Evolutionary conservation across 2,113 vertebrate species (phyloP), one percentile per base, ranked within the genome.

Genomic region (Jacana jacana): DNA sequence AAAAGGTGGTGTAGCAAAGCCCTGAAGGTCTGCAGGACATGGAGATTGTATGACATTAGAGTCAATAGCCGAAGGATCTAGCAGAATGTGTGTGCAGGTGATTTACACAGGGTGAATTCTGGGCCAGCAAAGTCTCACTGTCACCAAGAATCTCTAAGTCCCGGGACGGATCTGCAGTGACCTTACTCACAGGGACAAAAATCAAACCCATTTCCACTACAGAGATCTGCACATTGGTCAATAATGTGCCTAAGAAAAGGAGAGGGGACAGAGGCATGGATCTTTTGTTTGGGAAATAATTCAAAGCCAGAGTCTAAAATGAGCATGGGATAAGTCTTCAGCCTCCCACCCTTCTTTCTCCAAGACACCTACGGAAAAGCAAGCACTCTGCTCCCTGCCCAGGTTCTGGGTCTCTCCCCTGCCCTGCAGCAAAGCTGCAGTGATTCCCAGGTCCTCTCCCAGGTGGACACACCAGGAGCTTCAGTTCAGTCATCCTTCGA

Each of bases 401-500:
- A 76, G 28, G 17, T 8, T 55, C 33, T 2, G 2, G 30, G 30
- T 25, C 15, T 24, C 19, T 68, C 4, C 0, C 18, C 27, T 49
- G 24, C 22, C 22, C 40, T 64, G 12, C n/a, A n/a, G 1, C 0
- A 4, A 82, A 68, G 39, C 10, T 6, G 0, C 7, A 28, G 58
- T 23, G 27, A 44, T 27, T 83, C 39, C 71, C 23, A 81, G 25
- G 61, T 68, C 44, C 37, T 66, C 13, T 60, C 52, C 61, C 17
- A 54, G 31, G 27, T 5, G 14, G 33, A 39, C 11, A 4, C 19
- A 11, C 3, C 7, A 19, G 39, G 35, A 93, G 5, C 35, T 76
- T 28, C 39, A 25, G 46, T 42, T 77, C 52, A 55, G 11, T 35
- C 17, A 1, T 33, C 28, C 33, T 3, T n/a, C 0, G 2, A 6